Base-by-base conservation (phyloP, 2,797 vertebrate species). In the Galagoides demidoff region DNA sequence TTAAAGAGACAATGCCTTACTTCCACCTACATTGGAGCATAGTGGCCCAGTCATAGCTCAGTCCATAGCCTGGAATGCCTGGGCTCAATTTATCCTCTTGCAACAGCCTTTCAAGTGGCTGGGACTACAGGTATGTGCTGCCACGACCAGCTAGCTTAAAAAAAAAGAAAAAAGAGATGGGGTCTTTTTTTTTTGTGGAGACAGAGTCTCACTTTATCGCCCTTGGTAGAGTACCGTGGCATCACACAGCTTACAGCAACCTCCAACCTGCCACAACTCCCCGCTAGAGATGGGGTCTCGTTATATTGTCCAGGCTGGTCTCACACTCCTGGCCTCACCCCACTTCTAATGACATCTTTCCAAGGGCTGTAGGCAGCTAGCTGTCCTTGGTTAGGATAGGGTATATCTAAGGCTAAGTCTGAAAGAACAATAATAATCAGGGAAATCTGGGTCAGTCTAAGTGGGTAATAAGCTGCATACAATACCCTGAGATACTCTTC, bases 341-440 rank as follows among this genome's bases (percentile, higher is more conserved):
- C 14, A 49, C 71, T 70, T 95, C 66, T 85, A 31, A 64, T 57
- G 59, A 85, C 22, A 61, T 27, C 45, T 59, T 45, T 39, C 39
- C 5, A 25, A 73, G 85, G 27, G 37, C 76, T 90, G 5, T 52
- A 43, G 29, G 68, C 4, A 27, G 76, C 68, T n/a, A 86, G 22
- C n/a, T 92, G 78, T 95, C 22, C 81, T 94, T 89, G 52, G 43
- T 90, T 86, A 77, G 86, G 78, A 86, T 57, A 55, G 14, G 66
- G 31, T 76, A 11, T 94, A 55, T 59, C 71, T 88, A 52, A 66
- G 52, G 13, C 77, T 89, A 74, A 43, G 10, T 81, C 27, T 78
- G 45, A 83, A 82, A 90, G 81, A 76, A 55, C 39, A 77, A 76
- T 12, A 23, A 77, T 92, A 71, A 82, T 52, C 57, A 13, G 23